Evolutionary conservation across 2,888 invertebrate genomes (phyloP).

Genomic region (Cynaeus angustus): DNA sequence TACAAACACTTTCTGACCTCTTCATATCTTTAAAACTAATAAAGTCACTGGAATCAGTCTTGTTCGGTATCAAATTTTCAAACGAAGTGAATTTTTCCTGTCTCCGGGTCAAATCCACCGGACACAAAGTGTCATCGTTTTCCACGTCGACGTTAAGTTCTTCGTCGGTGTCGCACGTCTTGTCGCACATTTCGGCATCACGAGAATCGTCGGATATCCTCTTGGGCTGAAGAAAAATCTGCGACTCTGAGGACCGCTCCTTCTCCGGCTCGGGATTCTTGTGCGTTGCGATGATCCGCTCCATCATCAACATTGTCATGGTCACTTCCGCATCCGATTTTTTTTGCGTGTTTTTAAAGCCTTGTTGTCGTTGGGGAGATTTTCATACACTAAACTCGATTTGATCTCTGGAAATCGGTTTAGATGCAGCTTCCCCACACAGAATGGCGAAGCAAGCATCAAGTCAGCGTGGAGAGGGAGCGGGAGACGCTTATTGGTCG

Average conservation of each 20-base stretch:
- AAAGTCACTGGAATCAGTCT: slow-evolving; percentile 64
- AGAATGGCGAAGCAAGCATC: slow-evolving; percentile 62
- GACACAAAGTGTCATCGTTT: slow-evolving; percentile 68
- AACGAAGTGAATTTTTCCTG: slow-evolving; percentile 66
- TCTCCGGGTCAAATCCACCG: slow-evolving; percentile 71
- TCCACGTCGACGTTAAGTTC: slow-evolving; percentile 70
- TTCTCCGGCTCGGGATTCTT: slow-evolving; percentile 59
- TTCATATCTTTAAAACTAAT: slow-evolving; percentile 64
- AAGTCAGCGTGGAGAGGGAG: slow-evolving; percentile 55
- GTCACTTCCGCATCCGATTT: slow-evolving; percentile 33
- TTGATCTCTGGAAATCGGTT: slow-evolving; percentile 55
- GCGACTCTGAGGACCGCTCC: slow-evolving; percentile 61
- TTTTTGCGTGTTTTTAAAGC: slow-evolving; percentile 22
- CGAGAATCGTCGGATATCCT: slow-evolving; percentile 69
- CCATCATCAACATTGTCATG: slow-evolving; percentile 74
- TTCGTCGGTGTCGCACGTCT: slow-evolving; percentile 63
- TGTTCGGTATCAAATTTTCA: slow-evolving; percentile 60
- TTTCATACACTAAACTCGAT: slow-evolving; percentile 59
- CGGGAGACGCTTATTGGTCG: slow-evolving; percentile 57
- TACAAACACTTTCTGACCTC: slow-evolving; percentile 71
- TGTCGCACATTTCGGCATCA: slow-evolving; percentile 68
- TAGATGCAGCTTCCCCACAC: slow-evolving; percentile 53
- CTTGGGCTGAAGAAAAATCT: slow-evolving; percentile 66
- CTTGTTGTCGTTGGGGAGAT: slow-evolving; percentile 57
- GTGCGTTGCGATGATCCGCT: slow-evolving; percentile 67